Percentiles rank a stretch among this genome's conserved stretches.
These are phyloP conservation scores for Chionoecetes opilio DNA, from an alignment of 1,140 invertebrate species.

Conservation along the genomic window DNA sequence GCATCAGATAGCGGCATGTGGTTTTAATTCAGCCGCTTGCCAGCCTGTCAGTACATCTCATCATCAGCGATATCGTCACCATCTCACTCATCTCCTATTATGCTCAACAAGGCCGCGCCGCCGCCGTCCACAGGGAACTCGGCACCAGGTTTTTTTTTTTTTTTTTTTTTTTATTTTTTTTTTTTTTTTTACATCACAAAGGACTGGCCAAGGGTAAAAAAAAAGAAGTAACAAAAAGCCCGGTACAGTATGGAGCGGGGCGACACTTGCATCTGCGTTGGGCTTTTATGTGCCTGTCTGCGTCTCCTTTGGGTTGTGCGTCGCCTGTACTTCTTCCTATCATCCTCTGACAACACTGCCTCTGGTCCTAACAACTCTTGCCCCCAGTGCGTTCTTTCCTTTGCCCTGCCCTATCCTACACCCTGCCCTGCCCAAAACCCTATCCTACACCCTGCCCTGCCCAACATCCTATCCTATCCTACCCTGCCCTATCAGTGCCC, in stretches of 20 bases:
- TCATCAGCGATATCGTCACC: constrained; percentile 27
- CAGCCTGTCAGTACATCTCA: constrained; percentile 17
- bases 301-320: neutral
- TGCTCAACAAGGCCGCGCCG: neutral
- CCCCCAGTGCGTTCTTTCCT: neutral
- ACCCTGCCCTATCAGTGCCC: too few species aligned
- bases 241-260: neutral
- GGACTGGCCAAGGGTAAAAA: too few species aligned
- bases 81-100: constrained; percentile 10
- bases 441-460: too few species aligned
- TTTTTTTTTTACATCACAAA: too few species aligned
- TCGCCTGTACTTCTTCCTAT: neutral
- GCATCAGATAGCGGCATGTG: constrained; percentile 14
- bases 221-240: too few species aligned
- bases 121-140: too few species aligned
- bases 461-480: too few species aligned
- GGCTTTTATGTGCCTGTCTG: neutral
- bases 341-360: neutral
- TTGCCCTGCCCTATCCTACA: too few species aligned
- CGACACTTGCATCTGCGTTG: neutral
- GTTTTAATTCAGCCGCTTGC: neutral
- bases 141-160: too few species aligned
- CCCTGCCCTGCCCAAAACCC: too few species aligned
- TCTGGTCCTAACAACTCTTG: neutral
- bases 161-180: too few species aligned